phyloP scores from a whole-genome alignment of 2,797 vertebrate genomes.

The Trichosurus vulpecula region DNA sequence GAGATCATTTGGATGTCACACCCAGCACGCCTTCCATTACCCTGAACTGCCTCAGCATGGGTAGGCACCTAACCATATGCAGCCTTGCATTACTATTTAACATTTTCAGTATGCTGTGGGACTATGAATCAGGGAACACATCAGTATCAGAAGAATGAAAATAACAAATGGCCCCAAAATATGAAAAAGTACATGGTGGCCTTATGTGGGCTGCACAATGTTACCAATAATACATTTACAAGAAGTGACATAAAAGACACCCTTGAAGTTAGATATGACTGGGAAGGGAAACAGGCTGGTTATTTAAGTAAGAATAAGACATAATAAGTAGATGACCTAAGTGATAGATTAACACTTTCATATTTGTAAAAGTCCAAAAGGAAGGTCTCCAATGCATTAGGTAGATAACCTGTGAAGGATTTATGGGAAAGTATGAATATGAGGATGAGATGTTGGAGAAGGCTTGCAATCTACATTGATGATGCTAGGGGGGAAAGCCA shows the following conservation, averaged over 20 bases:
- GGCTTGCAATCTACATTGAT: neutral
- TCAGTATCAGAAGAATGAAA: neutral
- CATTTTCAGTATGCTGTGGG: neutral
- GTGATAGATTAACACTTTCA: neutral
- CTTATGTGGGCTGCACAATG: neutral
- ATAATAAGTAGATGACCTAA: neutral
- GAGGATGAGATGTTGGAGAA: neutral
- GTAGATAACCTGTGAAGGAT: neutral
- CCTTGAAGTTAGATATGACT: neutral
- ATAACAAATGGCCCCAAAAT: neutral
- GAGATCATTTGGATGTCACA: neutral
- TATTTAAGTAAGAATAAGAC: neutral
- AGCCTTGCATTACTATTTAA: neutral
- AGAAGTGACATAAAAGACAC: neutral
- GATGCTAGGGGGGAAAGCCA: no score
- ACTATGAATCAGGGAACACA: neutral
- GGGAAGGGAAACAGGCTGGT: neutral
- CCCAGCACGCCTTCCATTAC: neutral
- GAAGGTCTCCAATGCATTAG: neutral
- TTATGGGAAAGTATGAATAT: neutral
- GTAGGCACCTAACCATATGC: neutral
- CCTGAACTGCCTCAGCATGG: neutral
- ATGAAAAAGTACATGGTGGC: neutral
- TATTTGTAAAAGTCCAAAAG: neutral
- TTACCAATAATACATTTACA: neutral